A percentile compares a stretch with the other conserved stretches of the same genome.
Evolutionary conservation across 2,888 invertebrate species (phyloP).

Genomic region (Helicoverpa assulta): DNA sequence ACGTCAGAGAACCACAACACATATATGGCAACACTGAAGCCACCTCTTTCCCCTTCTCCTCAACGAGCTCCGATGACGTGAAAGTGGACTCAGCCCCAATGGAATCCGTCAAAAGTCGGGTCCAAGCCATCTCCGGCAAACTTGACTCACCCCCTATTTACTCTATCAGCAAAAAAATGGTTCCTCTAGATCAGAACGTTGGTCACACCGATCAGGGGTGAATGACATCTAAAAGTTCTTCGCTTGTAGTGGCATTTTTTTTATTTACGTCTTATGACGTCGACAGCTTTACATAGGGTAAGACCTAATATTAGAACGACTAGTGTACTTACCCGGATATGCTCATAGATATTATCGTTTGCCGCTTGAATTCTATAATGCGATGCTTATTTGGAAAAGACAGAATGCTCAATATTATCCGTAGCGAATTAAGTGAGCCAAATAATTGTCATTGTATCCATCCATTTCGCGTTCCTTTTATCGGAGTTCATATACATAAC

Average conservation of each 20-base stretch:
- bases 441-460: constrained; percentile 67
- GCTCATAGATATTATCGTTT: constrained; percentile 69
- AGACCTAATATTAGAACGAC: constrained; percentile 66
- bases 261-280: constrained; percentile 62
- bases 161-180: constrained; percentile 85
- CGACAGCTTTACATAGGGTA: constrained; percentile 78
- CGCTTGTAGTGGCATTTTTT: constrained; percentile 78
- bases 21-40: constrained; percentile 85
- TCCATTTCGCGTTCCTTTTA: constrained; percentile 57
- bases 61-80: constrained; percentile 77
- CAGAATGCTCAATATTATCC: constrained; percentile 70
- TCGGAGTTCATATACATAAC: constrained; percentile 51
- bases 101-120: constrained; percentile 85
- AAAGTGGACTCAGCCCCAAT: constrained; percentile 82
- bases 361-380: constrained; percentile 68
- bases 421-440: constrained; percentile 66
- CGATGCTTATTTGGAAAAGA: constrained; percentile 79
- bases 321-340: constrained; percentile 73
- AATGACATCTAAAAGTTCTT: constrained; percentile 62
- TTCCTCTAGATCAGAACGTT: constrained; percentile 78
- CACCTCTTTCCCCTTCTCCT: constrained; percentile 72
- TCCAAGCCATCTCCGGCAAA: constrained; percentile 84
- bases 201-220: constrained; percentile 81
- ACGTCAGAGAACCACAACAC: constrained; percentile 83
- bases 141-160: constrained; percentile 84